Percentiles rank a stretch among this genome's conserved stretches.
These are phyloP conservation scores for Sebastes steindachneri DNA, from an alignment of 2,797 vertebrate genomes.

Conservation along the genomic window DNA sequence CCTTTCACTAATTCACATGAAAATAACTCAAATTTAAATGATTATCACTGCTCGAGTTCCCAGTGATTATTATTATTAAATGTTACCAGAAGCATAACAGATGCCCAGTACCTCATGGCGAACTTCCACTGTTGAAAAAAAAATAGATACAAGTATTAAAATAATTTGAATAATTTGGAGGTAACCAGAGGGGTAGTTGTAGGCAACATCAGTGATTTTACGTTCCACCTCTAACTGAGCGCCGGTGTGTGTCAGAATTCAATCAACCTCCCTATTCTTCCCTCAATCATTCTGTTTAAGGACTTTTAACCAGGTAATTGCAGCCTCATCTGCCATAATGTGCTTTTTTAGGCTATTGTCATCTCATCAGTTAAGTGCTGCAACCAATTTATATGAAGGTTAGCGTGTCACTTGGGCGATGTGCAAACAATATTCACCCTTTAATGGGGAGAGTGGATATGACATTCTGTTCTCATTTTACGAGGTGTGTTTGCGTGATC, in stretches of 20 bases:
- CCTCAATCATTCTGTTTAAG: conserved; percentile 41
- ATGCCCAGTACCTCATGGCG: not conserved
- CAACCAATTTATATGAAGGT: conserved; percentile 49
- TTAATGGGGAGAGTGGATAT: conserved; percentile 30
- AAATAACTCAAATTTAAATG: not conserved
- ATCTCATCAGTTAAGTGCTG: conserved; percentile 65
- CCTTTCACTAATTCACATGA: not conserved
- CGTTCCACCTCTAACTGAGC: conserved; percentile 27
- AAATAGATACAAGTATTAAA: not conserved
- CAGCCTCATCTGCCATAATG: conserved; percentile 44
- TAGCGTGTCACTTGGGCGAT: conserved; percentile 35
- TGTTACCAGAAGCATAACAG: not conserved
- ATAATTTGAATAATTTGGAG: conserved; percentile 30
- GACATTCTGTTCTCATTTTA: conserved; percentile 48
- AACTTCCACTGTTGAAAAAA: conserved; percentile 4
- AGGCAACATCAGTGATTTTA: conserved; percentile 48
- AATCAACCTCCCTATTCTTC: conserved; percentile 56
- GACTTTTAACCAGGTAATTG: conserved; percentile 64
- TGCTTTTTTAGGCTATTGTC: conserved; percentile 56
- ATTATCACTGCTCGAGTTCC: not conserved
- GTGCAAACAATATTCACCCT: conserved; percentile 48
- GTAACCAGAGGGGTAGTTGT: conserved; percentile 26
- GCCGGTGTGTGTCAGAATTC: conserved; percentile 54
- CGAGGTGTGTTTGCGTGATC: conserved; percentile 9
- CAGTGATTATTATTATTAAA: not conserved